phyloP scores from a whole-genome alignment of 1,140 invertebrate genomes.

The Hetaerina americana region DNA sequence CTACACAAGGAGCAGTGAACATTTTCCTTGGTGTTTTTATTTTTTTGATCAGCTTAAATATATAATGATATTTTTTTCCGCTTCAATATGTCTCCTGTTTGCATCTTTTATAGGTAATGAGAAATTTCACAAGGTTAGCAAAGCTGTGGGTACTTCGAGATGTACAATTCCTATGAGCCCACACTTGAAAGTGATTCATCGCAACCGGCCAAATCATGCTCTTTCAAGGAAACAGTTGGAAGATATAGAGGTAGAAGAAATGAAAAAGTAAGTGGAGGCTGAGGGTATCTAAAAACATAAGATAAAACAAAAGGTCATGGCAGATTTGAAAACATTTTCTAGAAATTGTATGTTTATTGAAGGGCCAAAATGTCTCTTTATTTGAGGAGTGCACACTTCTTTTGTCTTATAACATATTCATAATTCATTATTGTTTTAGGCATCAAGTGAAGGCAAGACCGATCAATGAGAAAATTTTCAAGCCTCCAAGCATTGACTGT shows the following conservation, averaged over 20 bases:
- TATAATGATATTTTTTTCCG: neutral
- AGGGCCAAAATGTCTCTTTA: neutral
- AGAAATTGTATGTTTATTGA: no score
- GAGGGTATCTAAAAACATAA: no score
- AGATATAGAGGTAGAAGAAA: neutral
- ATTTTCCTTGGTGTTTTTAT: neutral
- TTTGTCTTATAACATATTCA: neutral
- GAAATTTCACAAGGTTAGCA: neutral
- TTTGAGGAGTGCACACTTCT: neutral
- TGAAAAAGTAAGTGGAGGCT: constrained; percentile 1
- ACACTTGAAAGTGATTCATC: neutral
- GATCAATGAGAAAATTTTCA: constrained; percentile 22
- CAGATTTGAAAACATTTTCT: no score
- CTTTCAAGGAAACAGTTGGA: neutral
- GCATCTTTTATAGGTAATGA: neutral
- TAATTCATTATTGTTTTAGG: constrained; percentile 20
- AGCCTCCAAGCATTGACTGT: constrained; percentile 15
- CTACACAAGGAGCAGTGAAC: neutral
- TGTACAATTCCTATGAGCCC: neutral
- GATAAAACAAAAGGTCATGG: no score
- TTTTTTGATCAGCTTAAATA: neutral
- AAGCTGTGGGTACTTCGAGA: neutral
- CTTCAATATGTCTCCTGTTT: no score
- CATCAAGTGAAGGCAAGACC: constrained; percentile 23
- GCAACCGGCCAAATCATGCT: neutral